These are phyloP conservation scores for Bostrychus sinensis DNA, from an alignment of 2,113 vertebrate genomes.

Conservation along the genomic window DNA sequence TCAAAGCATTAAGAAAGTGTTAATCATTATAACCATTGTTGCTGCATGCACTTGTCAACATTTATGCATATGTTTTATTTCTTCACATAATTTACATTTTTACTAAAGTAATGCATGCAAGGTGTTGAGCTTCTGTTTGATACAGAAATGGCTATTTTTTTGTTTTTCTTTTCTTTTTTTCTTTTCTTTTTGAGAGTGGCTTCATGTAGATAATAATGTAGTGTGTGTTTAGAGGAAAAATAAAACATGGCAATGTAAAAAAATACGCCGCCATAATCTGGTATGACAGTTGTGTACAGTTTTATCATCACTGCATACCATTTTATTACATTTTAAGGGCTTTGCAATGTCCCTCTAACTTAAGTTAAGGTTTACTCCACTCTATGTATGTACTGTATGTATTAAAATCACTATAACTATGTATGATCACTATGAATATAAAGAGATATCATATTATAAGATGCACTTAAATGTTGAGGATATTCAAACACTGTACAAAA, in stretches of 20 bases:
- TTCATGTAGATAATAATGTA: constrained; percentile 70
- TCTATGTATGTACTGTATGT: constrained; percentile 73
- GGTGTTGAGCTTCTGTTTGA: constrained; percentile 74
- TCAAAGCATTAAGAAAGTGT: constrained; percentile 83
- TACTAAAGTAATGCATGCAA: constrained; percentile 80
- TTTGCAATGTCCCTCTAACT: constrained; percentile 78
- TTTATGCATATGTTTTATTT: constrained; percentile 64
- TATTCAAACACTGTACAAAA: constrained; percentile 67
- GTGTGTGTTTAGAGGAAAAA: constrained; percentile 67
- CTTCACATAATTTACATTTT: constrained; percentile 59
- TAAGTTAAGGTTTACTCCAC: constrained; percentile 65
- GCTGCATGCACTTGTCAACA: constrained; percentile 94
- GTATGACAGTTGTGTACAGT: constrained; percentile 75
- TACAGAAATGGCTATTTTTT: constrained; percentile 58
- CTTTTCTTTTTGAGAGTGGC: constrained; percentile 56
- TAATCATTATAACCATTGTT: constrained; percentile 82
- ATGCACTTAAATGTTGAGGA: constrained; percentile 92
- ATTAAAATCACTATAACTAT: constrained; percentile 64
- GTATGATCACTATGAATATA: constrained; percentile 73
- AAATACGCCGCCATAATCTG: constrained; percentile 56
- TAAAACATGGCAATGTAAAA: constrained; percentile 59
- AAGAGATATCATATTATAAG: constrained; percentile 82
- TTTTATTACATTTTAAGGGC: constrained; percentile 79
- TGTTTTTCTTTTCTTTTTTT: constrained; percentile 19
- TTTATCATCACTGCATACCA: constrained; percentile 74